Percentiles rank a stretch among this genome's conserved stretches.
Conservation (phyloP, 2,888 invertebrate genomes). For the Osmoderma eremita region DNA sequence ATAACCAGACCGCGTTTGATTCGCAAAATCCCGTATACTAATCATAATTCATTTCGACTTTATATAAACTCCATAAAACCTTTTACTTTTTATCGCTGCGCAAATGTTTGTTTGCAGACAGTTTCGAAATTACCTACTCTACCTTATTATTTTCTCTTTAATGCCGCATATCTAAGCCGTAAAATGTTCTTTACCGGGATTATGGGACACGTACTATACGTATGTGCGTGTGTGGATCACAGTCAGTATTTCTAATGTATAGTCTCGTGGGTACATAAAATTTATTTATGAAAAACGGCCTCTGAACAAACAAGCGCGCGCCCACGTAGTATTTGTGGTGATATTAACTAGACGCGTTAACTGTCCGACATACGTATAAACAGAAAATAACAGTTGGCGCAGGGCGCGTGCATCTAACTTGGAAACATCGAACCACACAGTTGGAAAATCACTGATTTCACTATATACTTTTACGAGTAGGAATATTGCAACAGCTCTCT, state of each 20-base stretch:
- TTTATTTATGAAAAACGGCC: constrained; percentile 5
- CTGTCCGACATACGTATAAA: not conserved
- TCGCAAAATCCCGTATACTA: too few relatives aligned
- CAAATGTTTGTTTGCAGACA: too few relatives aligned
- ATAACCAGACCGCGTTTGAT: too few relatives aligned
- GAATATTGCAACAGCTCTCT: constrained; percentile 1
- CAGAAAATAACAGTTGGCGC: not conserved
- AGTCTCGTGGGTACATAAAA: not conserved
- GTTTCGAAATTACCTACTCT: too few relatives aligned
- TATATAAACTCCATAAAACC: too few relatives aligned
- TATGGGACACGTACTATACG: too few relatives aligned
- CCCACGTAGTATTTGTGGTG: not conserved
- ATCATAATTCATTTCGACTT: too few relatives aligned
- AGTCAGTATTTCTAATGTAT: not conserved
- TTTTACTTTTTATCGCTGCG: too few relatives aligned
- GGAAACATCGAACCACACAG: not conserved
- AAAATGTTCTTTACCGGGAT: too few relatives aligned
- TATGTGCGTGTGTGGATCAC: not conserved
- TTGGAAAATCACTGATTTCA: not conserved
- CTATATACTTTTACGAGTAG: not conserved
- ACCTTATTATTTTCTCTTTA: too few relatives aligned
- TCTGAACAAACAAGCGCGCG: constrained; percentile 5
- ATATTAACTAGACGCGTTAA: constrained; percentile 6
- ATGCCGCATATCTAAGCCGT: constrained; percentile 1
- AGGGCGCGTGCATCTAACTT: not conserved